Evolutionary conservation across 2,888 invertebrate species (phyloP).

Genomic region (Adela reaumurella): DNA sequence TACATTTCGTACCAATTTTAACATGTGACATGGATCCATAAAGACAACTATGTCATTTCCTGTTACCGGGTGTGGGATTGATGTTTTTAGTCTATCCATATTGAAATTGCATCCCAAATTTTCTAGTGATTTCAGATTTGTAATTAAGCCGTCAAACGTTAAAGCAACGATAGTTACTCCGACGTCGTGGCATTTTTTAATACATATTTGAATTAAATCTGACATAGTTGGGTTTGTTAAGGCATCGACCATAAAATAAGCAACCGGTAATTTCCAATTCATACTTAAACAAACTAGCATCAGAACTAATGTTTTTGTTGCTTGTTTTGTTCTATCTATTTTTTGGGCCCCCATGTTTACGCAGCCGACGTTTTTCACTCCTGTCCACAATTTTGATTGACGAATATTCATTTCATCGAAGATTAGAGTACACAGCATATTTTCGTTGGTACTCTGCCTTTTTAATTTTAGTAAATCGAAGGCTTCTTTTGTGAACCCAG

Average conservation of each 20-base stretch:
- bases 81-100: too few relatives aligned
- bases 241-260: slow-evolving; percentile 2
- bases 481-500: not conserved
- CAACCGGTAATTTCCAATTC: slow-evolving; percentile 5
- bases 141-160: slow-evolving; percentile 5
- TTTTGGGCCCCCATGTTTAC: slow-evolving; percentile 5
- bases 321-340: too few relatives aligned
- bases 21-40: too few relatives aligned
- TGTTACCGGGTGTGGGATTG: too few relatives aligned
- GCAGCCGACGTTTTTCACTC: slow-evolving; percentile 6
- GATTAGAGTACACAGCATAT: not conserved
- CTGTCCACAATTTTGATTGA: slow-evolving; percentile 8
- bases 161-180: slow-evolving; percentile 4
- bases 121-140: slow-evolving; percentile 1
- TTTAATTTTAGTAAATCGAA: not conserved
- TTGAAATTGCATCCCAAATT: too few relatives aligned
- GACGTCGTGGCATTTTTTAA: slow-evolving; percentile 1
- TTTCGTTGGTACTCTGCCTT: not conserved
- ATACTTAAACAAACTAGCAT: slow-evolving; percentile 1
- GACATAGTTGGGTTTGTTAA: not conserved
- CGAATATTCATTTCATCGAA: slow-evolving; percentile 3
- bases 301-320: not conserved
- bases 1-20: too few relatives aligned
- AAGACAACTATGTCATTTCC: too few relatives aligned
- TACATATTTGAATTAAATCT: slow-evolving; percentile 4